These are phyloP conservation scores for Parambassis ranga DNA, from an alignment of 2,797 vertebrate species.

Conservation along the genomic window DNA sequence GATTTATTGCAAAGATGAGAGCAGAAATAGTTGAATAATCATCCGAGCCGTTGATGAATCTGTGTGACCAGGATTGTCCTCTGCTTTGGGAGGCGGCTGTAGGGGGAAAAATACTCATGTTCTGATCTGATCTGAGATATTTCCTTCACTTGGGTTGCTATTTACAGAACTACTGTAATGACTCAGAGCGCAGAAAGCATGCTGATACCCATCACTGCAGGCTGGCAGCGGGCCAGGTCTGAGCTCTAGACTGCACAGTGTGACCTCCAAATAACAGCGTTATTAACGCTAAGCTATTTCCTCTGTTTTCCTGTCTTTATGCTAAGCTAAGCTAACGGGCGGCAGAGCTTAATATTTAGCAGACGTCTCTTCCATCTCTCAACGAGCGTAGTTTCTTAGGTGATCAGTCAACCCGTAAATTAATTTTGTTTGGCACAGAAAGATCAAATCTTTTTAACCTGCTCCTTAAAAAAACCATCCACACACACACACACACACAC, in stretches of 20 bases:
- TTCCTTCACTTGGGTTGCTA: conserved; percentile 75
- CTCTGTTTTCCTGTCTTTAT: background rate
- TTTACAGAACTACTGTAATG: conserved; percentile 77
- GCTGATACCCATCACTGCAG: conserved; percentile 72
- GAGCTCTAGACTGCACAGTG: conserved; percentile 20
- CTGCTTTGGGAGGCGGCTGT: conserved; percentile 72
- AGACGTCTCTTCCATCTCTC: background rate
- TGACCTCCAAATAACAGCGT: conserved; percentile 36
- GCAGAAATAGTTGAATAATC: too few species aligned
- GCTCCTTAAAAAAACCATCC: conserved; percentile 9
- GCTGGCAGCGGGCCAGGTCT: conserved; percentile 52
- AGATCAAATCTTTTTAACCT: conserved; percentile 11
- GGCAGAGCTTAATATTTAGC: background rate
- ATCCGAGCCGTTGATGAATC: conserved; percentile 15
- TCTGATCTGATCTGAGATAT: conserved; percentile 73
- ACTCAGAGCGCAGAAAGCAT: conserved; percentile 59
- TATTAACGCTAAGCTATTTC: background rate
- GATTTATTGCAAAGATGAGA: too few species aligned
- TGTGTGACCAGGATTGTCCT: conserved; percentile 5
- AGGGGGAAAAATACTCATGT: conserved; percentile 59
- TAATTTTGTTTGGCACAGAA: conserved; percentile 15
- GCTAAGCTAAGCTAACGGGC: background rate
- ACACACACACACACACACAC: conserved; percentile 38
- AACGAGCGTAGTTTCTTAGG: too few species aligned
- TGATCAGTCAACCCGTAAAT: background rate